phyloP scores from a whole-genome alignment of 92 coral and sea anemone species.

The Heliopora coerulea region DNA sequence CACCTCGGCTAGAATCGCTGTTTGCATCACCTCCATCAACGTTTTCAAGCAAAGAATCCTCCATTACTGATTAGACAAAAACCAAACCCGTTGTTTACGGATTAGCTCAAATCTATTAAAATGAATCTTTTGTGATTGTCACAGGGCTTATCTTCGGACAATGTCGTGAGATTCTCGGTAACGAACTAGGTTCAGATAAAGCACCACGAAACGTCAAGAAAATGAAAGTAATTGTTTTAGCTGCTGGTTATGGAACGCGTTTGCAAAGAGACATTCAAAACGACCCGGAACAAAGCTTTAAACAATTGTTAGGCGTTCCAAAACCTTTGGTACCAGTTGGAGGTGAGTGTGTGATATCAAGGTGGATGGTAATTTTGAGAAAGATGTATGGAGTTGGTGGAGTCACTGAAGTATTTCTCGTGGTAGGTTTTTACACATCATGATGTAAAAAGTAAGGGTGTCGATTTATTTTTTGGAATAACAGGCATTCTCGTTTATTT shows the following conservation, averaged over 20 bases:
- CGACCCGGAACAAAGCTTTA: constrained; percentile 43
- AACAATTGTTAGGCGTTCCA: constrained; percentile 55
- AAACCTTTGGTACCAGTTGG: constrained; percentile 63
- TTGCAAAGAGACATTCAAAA: constrained; percentile 52
- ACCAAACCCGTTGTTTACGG: too few species aligned
- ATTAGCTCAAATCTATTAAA: too few species aligned
- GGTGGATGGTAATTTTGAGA: constrained; percentile 50
- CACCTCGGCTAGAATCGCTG: neutral
- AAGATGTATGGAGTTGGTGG: constrained; percentile 1
- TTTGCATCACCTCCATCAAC: constrained; percentile 10
- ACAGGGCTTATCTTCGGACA: neutral
- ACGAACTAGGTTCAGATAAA: neutral
- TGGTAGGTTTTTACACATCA: constrained; percentile 42
- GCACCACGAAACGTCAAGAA: neutral
- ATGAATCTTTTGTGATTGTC: too few species aligned
- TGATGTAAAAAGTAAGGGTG: neutral
- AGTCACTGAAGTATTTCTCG: constrained; percentile 45
- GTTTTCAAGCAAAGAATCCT: constrained; percentile 16
- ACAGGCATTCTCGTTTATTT: too few species aligned
- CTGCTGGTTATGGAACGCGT: constrained; percentile 67
- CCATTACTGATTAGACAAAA: neutral
- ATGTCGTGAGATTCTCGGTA: neutral
- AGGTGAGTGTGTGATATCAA: constrained; percentile 52
- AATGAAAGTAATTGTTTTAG: constrained; percentile 59
- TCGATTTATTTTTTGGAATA: too few species aligned